phyloP scores from a whole-genome alignment of 2,797 vertebrate genomes.

The Pagetopsis macropterus region DNA sequence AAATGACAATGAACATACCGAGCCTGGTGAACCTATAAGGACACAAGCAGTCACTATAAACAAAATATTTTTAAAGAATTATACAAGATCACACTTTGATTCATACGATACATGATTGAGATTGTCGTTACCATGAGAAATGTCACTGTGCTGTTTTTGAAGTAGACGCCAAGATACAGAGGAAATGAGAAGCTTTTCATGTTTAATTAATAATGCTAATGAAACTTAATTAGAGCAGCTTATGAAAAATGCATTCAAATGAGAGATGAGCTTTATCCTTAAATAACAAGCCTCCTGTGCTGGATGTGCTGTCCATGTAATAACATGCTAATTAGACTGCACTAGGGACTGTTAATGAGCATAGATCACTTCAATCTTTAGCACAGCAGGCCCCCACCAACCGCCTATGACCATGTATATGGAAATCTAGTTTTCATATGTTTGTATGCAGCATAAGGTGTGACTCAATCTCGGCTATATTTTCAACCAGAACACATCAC shows the following conservation, averaged over 20 bases:
- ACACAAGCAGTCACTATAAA: conserved; percentile 3
- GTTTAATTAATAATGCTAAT: conserved; percentile 90
- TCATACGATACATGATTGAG: conserved; percentile 26
- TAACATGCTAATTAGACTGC: conserved; percentile 86
- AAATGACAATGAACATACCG: conserved; percentile 71
- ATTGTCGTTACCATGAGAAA: conserved; percentile 59
- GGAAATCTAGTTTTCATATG: conserved; percentile 32
- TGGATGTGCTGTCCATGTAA: conserved; percentile 82
- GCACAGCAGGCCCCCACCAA: conserved; percentile 43
- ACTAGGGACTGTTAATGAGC: conserved; percentile 83
- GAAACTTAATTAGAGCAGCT: conserved; percentile 87
- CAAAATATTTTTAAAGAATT: conserved; percentile 17
- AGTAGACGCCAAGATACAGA: conserved; percentile 77
- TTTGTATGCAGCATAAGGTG: conserved; percentile 1
- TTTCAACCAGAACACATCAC: not conserved
- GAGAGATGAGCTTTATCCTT: conserved; percentile 89
- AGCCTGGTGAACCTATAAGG: conserved; percentile 60
- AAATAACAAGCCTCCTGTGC: conserved; percentile 87
- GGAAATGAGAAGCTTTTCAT: conserved; percentile 84
- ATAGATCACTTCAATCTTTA: conserved; percentile 81
- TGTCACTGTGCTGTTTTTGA: conserved; percentile 75
- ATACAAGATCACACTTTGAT: conserved; percentile 25
- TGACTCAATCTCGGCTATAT: not conserved
- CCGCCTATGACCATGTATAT: conserved; percentile 50
- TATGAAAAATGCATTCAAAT: conserved; percentile 90